Base-by-base conservation (phyloP, 53 echinoderm and acorn worm species). In the Mesocentrotus franciscanus region DNA sequence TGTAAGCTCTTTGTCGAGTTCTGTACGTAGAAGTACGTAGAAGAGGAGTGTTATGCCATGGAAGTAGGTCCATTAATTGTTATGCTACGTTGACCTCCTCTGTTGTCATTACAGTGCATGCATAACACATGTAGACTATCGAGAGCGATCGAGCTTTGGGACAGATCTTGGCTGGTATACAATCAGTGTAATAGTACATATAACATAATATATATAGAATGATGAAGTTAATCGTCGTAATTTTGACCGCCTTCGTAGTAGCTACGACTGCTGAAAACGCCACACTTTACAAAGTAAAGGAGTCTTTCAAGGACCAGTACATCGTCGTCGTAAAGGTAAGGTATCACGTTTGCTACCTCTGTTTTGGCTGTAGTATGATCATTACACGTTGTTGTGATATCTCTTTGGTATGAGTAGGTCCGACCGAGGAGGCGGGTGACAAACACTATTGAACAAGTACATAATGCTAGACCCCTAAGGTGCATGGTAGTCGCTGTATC, bases 261-360 rank as follows among this genome's bases (percentile, higher is more conserved):
- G 26, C 58, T 3, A 87, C 87, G 87, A 56, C 56, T 87, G 87
- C 57, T n/a, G 59, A 58, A 26, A 87, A 57, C 55, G 87, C 87
- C 87, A 87, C 57, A 58, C 58, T 87, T 26, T 58, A 87, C 87
- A 87, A 26, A 58, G 87, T 87, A 20, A 29, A 87, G 0, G 87
- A 87, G 18, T 1, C 87, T 27, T n/a, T 57, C 9, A 15, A 87
- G 13, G 87, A 87, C 58, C 87, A 87, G 27, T 87, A 87, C 58
- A 58, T 87, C 20, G 57, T 57, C 58, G 87, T 87, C 8, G 13
- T 87, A 20, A 58, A 87, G 87, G 87, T 87, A 87, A 87, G 58
- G 22, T 1, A 27, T 14, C 20, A 1, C 3, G 33, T 76, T 33
- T 32, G 8, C 4, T 27, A 33, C 10, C 11, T 9, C n/a, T 30